Base-by-base conservation (phyloP, 2,113 vertebrate genomes). In the Callipepla squamata region DNA sequence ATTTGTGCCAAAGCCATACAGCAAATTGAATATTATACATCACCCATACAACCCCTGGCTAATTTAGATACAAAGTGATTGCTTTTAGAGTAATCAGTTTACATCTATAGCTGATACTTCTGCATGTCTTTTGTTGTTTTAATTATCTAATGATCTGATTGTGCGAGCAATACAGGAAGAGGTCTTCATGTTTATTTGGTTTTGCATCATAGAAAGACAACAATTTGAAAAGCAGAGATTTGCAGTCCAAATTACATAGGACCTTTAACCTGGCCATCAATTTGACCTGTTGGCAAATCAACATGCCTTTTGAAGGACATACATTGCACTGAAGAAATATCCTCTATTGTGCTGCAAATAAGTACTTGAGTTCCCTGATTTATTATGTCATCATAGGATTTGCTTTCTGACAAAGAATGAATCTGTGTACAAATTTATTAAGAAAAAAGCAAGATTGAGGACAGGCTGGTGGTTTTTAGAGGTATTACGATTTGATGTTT, bases 111-210 rank as follows among this genome's bases (percentile, higher is more conserved):
- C 75, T 85, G 91, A 91, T 96, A 95, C 80, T 90, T 93, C 57
- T 59, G 19, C 2, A 5, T 92, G 93, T 85, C 92, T 93, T 94
- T 85, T 87, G 77, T 89, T 94, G 87, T 92, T 96, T 95, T 95
- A 92, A 95, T 96, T 95, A 91, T 93, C 89, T 95, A 94, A 96
- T 96, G 91, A 95, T 94, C 62, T 87, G 66, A 77, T 80, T 89
- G 78, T 85, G 87, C 67, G 88, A 91, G 81, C 44, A 87, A 36
- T 91, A 85, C 36, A 63, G 67, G 25, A 73, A 76, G 69, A 82
- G 80, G 78, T 0, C 53, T 91, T 87, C 78, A 76, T 48, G 75
- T 50, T 93, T 89, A 87, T 93, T 91, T 94, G 38, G 0, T 87
- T 95, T 77, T 80, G 50, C 40, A 34, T 90, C 32, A 22, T 48